Conservation (phyloP, 2,888 invertebrate species). For the Lingula anatina region DNA sequence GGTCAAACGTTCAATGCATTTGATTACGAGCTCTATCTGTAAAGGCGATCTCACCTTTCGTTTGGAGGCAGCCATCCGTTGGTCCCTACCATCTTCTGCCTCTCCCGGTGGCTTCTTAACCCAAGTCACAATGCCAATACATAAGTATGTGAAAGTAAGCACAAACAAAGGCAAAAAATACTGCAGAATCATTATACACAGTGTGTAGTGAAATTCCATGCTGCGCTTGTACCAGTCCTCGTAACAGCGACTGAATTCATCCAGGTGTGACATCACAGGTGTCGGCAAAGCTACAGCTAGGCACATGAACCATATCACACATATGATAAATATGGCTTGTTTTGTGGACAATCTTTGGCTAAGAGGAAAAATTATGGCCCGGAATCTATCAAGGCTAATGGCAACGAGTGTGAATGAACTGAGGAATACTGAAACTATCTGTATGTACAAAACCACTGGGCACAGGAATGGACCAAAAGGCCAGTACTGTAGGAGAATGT, state of each 20-base stretch:
- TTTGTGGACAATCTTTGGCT: conserved; percentile 72
- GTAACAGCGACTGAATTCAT: conserved; percentile 7
- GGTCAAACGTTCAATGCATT: too few relatives aligned
- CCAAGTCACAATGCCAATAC: conserved; percentile 84
- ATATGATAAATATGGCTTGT: conserved; percentile 64
- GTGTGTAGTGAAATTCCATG: conserved; percentile 72
- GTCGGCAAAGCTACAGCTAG: conserved; percentile 74
- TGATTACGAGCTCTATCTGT: neutral
- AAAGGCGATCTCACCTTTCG: conserved; percentile 63
- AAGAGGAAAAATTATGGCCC: conserved; percentile 81
- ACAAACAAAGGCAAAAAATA: conserved; percentile 76
- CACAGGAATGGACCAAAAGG: conserved; percentile 77
- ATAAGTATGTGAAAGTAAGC: conserved; percentile 75
- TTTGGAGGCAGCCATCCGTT: too few relatives aligned
- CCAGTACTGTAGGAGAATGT: conserved; percentile 73
- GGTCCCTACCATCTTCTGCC: conserved; percentile 74
- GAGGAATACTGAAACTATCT: conserved; percentile 57
- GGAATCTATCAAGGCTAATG: conserved; percentile 80
- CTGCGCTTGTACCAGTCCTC: too few relatives aligned
- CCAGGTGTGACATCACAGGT: conserved; percentile 61
- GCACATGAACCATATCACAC: conserved; percentile 69
- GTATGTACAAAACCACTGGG: conserved; percentile 73
- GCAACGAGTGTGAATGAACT: conserved; percentile 84
- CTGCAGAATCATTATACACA: conserved; percentile 73
- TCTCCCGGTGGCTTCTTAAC: conserved; percentile 80